Base-by-base conservation (phyloP, 2,797 vertebrate genomes). In the Melopsittacus undulatus region DNA sequence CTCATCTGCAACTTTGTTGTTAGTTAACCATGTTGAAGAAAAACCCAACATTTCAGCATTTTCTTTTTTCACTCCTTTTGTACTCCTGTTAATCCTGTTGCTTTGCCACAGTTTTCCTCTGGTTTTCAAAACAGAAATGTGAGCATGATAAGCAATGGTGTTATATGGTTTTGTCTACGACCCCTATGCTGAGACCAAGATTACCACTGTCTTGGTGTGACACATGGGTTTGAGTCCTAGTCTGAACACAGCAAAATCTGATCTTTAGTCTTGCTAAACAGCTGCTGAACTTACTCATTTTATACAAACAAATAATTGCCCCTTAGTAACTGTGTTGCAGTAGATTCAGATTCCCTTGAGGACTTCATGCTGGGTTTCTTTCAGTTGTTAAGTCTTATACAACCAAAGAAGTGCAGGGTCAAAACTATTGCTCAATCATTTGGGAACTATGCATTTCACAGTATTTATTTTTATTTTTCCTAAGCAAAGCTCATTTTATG, bases 261-360 rank as follows among this genome's bases (percentile, higher is more conserved):
- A 6, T 49, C 9, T 81, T 26, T 19, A 63, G 73, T 32, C 17
- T 93, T 57, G 15, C n/a, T 57, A 62, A 26, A 22, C 3, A 34
- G 27, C n/a, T 59, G 8, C 45, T 49, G 68, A 24, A 7, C 32
- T 83, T 93, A 45, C 11, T 51, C 11, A 26, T 20, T 54, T 72
- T 21, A 54, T 9, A 38, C 10, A 43, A 77, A 49, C 2, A 57
- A 42, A 24, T 30, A 38, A 38, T 38, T 83, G 4, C 1, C 46
- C 8, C 38, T 18, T 66, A 48, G 16, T 0, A 1, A 34, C 24
- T 32, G 8, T 52, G 36, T 32, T 2, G 0, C 56, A 64, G 45
- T 38, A 64, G 29, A 64, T 69, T 64, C 27, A 82, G 36, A 20
- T 12, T 63, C 38, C 56, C 9, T 38, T 34, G 52, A 2, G 7